Conservation (phyloP, 2,888 invertebrate genomes). For the Plemyria rubiginata region DNA sequence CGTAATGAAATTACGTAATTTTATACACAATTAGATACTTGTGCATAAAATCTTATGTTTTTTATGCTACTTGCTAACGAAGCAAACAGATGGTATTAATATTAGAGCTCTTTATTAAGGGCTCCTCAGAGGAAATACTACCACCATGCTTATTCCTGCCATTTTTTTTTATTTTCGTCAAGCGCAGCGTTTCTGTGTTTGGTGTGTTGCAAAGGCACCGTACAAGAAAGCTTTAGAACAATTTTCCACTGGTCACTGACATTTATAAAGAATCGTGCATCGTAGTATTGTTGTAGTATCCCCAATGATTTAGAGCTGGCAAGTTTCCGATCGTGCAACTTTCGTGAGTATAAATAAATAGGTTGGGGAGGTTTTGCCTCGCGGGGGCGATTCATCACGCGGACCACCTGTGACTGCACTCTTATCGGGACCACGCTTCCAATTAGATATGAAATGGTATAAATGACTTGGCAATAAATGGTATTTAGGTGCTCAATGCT, state of each 20-base stretch:
- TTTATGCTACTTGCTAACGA: too few species aligned
- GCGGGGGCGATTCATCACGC: conserved; percentile 71
- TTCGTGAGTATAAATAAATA: conserved; percentile 65
- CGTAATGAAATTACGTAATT: too few species aligned
- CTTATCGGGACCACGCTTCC: conserved; percentile 56
- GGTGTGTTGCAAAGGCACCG: neutral
- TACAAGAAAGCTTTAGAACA: neutral
- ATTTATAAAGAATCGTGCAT: conserved; percentile 23
- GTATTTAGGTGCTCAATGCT: neutral
- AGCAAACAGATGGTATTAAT: too few species aligned
- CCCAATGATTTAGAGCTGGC: conserved; percentile 52
- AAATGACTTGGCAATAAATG: conserved; percentile 14
- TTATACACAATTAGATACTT: too few species aligned
- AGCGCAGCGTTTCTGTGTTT: too few species aligned
- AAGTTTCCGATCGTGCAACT: conserved; percentile 57
- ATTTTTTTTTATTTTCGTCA: too few species aligned
- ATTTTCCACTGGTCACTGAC: conserved; percentile 20
- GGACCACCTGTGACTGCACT: conserved; percentile 71
- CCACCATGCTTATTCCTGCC: too few species aligned
- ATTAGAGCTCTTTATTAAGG: too few species aligned
- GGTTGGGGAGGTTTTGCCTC: conserved; percentile 62
- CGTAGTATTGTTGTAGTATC: conserved; percentile 47
- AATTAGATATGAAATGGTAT: conserved; percentile 43
- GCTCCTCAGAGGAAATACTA: too few species aligned
- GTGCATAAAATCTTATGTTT: too few species aligned